Conservation (phyloP, 1,140 invertebrate species). For the Kradibia gibbosae region DNA sequence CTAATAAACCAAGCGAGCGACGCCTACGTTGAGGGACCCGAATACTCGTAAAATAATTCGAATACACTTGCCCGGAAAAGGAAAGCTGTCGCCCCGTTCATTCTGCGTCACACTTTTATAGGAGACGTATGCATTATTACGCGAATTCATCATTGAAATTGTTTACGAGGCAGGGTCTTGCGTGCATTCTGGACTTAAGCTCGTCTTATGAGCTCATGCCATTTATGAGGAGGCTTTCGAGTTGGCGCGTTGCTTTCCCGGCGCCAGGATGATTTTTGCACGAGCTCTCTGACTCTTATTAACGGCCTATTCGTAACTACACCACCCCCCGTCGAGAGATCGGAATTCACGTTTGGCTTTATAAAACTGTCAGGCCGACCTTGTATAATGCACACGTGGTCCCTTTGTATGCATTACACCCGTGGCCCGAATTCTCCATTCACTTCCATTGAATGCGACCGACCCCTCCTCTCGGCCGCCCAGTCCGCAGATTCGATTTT, state of each 20-base stretch:
- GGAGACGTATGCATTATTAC: not conserved
- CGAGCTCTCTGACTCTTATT: not conserved
- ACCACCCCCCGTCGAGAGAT: not conserved
- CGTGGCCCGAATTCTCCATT: not conserved
- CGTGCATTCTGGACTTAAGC: no score
- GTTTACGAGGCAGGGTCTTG: not conserved
- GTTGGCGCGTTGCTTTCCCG: no score
- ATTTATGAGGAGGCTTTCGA: no score
- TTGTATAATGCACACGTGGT: not conserved
- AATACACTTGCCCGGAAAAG: not conserved
- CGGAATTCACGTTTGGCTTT: not conserved
- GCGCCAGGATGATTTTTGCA: not conserved
- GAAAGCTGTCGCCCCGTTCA: no score
- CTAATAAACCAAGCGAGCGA: no score
- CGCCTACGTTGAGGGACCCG: no score
- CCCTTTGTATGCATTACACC: not conserved
- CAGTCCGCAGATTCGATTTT: constrained; percentile 2
- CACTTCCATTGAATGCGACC: not conserved
- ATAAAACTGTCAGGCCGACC: not conserved
- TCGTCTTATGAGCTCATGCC: no score
- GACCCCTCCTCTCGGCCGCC: no score
- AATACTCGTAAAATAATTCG: not conserved
- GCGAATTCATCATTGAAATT: not conserved
- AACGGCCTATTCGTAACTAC: no score
- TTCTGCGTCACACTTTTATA: no score